A percentile compares a stretch with the other conserved stretches of the same genome.
phyloP scores from a whole-genome alignment of 1,140 invertebrate species.

The Tetragonula clypearis region DNA sequence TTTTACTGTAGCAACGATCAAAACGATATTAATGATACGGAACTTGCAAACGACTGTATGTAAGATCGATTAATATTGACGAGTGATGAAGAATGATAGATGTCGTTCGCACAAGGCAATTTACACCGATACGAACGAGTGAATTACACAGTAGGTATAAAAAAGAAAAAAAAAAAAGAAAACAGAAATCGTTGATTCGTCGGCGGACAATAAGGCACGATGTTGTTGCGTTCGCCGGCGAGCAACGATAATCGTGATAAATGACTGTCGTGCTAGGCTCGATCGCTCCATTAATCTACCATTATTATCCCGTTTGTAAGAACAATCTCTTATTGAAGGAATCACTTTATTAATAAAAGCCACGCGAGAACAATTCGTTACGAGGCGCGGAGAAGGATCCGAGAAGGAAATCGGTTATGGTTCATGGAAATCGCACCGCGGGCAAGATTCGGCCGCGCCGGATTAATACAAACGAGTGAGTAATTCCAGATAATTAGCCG shows the following conservation, averaged over 20 bases:
- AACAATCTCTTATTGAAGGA: constrained; percentile 6
- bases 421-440: background rate
- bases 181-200: constrained; percentile 9
- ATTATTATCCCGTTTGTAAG: constrained; percentile 1
- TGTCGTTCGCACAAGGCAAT: no score
- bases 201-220: background rate
- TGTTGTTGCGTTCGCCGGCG: constrained; percentile 3
- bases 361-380: constrained; percentile 2
- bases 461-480: constrained; percentile 13
- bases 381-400: background rate
- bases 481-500: constrained; percentile 38
- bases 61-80: background rate
- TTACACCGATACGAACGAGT: background rate
- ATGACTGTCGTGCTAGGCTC: constrained; percentile 11
- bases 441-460: background rate
- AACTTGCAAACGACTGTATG: background rate
- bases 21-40: background rate
- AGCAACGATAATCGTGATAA: constrained; percentile 33
- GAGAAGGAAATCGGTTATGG: background rate
- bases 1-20: background rate
- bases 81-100: background rate
- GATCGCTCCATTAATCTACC: constrained; percentile 35
- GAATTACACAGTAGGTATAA: background rate
- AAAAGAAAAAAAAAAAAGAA: background rate
- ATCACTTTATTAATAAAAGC: constrained; percentile 30